Percentiles rank a stretch among this genome's conserved stretches.
Evolutionary conservation across 2,113 vertebrate species (phyloP).

Genomic region (Tyto alba): DNA sequence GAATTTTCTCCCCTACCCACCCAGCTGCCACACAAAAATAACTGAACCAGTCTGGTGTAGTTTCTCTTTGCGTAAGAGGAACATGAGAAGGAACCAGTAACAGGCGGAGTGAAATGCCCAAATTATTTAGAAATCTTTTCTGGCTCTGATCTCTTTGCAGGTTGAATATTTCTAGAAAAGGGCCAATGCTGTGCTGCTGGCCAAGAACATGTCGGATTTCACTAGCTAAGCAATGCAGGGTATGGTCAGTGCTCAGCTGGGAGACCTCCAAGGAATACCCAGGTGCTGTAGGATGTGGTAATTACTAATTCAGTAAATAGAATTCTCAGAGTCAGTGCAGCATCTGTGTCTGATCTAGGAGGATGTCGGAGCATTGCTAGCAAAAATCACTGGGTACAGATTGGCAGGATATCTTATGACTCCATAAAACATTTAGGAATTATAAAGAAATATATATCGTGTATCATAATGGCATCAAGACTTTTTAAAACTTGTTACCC

Average conservation of each 20-base stretch:
- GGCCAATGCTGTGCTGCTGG: neutral
- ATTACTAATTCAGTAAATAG: constrained; percentile 29
- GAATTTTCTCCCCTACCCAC: neutral
- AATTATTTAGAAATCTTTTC: constrained; percentile 57
- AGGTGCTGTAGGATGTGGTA: constrained; percentile 57
- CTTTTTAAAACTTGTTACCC: neutral
- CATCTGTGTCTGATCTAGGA: constrained; percentile 16
- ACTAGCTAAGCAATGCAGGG: constrained; percentile 41
- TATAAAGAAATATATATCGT: neutral
- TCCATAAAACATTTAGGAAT: neutral
- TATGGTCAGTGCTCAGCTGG: constrained; percentile 1
- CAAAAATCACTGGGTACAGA: neutral
- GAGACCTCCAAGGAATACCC: constrained; percentile 57
- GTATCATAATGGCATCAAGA: neutral
- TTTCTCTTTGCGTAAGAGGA: neutral
- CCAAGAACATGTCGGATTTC: constrained; percentile 63
- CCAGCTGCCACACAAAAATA: constrained; percentile 23
- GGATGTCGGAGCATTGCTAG: neutral
- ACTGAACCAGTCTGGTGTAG: neutral
- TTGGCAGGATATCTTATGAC: neutral
- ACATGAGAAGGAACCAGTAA: neutral
- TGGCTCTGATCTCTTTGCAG: constrained; percentile 41
- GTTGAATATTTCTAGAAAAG: neutral
- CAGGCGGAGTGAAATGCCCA: constrained; percentile 1
- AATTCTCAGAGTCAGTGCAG: neutral